Percentiles rank a stretch among this genome's conserved stretches.
phyloP scores from a whole-genome alignment of 2,797 vertebrate genomes.

The Coracias cyanogaster region DNA sequence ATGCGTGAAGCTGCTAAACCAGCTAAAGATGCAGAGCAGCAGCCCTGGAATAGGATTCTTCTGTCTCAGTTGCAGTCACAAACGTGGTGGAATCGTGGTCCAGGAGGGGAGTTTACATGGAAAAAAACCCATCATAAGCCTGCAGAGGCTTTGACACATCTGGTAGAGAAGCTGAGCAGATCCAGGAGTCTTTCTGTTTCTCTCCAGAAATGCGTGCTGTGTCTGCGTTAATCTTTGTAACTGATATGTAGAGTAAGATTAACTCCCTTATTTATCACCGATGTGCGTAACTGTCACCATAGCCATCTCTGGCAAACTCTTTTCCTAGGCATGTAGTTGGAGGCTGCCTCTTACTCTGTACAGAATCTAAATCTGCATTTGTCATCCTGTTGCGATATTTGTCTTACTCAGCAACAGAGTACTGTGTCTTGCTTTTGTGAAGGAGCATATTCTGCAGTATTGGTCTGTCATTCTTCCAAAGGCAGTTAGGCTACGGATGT shows the following conservation, averaged over 20 bases:
- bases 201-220: background rate
- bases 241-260: background rate
- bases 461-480: background rate
- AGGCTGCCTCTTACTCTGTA: background rate
- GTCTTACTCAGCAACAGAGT: background rate
- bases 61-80: background rate
- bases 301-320: background rate
- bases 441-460: background rate
- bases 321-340: background rate
- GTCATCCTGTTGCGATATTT: background rate
- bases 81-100: background rate
- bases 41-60: background rate
- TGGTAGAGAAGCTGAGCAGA: background rate
- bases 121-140: background rate
- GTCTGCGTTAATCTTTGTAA: background rate
- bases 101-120: background rate
- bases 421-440: background rate
- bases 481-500: background rate
- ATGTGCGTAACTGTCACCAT: background rate
- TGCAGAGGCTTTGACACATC: background rate
- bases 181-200: background rate
- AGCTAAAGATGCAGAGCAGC: background rate
- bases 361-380: background rate
- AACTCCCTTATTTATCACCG: background rate
- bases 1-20: background rate